Evolutionary conservation across 2,888 invertebrate species (phyloP), one percentile per base, ranked within the genome.

Genomic region (Drosophila pegasa): DNA sequence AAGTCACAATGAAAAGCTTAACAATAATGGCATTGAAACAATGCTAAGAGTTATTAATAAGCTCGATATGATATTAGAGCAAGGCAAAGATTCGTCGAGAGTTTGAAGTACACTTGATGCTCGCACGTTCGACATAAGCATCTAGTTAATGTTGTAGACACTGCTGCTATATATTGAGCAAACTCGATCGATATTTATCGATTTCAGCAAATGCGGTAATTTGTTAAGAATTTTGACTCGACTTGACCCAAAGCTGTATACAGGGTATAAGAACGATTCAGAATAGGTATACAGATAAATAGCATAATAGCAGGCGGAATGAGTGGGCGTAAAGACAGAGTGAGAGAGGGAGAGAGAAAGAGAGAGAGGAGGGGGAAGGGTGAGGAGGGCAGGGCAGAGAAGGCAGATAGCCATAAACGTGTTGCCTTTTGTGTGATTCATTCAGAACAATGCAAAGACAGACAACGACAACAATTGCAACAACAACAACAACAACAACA

Each of bases 391-490:
- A 22, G 50, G 29, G 22, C 27, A n/a, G 29, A 16, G 18, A 29
- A 52, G 57, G 55, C 57, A 63, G 50, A 55, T 68, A 40, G 71
- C 64, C 68, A 75, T 69, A 75, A 78, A 66, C 58, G 79, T 78
- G 75, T 55, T 75, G 66, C 64, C 59, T 78, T 64, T 78, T 77
- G 64, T 78, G 62, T 78, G 77, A 78, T 78, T 78, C 79, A 78
- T 72, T 75, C 65, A 71, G 70, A 73, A 76, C 73, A 78, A 78
- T 79, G 72, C 66, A 62, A 55, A 68, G 59, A 55, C 56, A 50
- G 33, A 61, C 56, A 56, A 55, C 45, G 3, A 29, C 20, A 20
- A 48, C 52, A 33, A 52, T 47, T 22, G 43, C 27, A 50, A 37
- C 57, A 57, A 48, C 52, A 33, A 52, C 51, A 27, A 47, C 27